Conservation (phyloP, 2,888 invertebrate species). For the Lasioglossum oenotherae region DNA sequence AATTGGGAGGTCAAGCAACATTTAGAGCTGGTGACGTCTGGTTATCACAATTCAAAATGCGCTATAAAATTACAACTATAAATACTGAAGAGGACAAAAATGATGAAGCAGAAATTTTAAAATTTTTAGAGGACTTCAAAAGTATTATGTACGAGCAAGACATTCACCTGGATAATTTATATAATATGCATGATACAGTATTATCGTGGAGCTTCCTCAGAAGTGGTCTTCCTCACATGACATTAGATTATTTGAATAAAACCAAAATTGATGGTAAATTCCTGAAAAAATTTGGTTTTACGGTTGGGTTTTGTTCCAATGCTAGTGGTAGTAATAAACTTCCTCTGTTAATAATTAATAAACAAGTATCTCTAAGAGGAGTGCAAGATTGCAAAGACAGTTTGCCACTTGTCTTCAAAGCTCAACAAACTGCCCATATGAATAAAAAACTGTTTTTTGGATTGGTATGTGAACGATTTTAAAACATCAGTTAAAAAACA, state of each 20-base stretch:
- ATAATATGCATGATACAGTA: background rate
- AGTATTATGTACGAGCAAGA: background rate
- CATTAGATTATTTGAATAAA: background rate
- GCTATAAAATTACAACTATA: background rate
- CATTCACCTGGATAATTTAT: background rate
- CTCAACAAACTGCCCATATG: background rate
- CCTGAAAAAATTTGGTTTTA: background rate
- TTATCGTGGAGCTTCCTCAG: background rate
- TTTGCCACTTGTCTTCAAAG: background rate
- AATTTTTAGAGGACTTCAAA: background rate
- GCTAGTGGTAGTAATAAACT: background rate
- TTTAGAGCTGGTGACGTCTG: background rate
- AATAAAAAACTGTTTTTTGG: background rate
- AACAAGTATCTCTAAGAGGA: background rate
- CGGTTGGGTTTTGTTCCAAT: background rate
- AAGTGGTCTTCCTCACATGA: background rate
- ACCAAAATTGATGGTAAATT: background rate
- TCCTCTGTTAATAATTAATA: background rate
- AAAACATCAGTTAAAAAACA: background rate
- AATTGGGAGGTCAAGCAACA: background rate
- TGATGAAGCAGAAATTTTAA: background rate
- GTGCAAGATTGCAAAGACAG: background rate
- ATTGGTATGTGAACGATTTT: constrained; percentile 2
- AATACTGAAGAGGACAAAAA: background rate
- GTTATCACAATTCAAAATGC: background rate